Evolutionary conservation across 2,888 invertebrate species (phyloP).

Genomic region (Drosophila antonietae): DNA sequence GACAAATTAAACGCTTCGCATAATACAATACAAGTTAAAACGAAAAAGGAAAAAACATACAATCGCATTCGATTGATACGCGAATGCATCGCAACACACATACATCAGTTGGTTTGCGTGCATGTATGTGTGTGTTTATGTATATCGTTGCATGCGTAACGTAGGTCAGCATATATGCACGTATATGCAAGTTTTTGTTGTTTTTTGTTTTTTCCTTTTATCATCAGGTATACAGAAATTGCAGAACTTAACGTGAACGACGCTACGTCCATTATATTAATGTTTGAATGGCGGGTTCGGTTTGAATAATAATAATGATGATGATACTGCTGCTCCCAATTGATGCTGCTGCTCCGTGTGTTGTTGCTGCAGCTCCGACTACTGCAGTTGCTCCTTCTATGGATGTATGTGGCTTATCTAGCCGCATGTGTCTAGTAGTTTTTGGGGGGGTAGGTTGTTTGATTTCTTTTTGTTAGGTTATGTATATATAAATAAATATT

Average conservation of each 20-base stretch:
- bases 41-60: neutral
- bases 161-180: conserved; percentile 4
- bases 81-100: neutral
- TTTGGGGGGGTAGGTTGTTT: conserved; percentile 1
- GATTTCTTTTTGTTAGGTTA: neutral
- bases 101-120: neutral
- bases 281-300: conserved; percentile 43
- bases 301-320: conserved; percentile 1
- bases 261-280: conserved; percentile 25
- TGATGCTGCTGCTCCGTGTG: neutral
- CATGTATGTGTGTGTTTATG: neutral
- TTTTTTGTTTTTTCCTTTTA: neutral
- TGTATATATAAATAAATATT: neutral
- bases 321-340: too few species aligned
- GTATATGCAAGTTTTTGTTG: neutral
- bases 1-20: conserved; percentile 6
- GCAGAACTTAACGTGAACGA: conserved; percentile 26
- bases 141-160: neutral
- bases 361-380: neutral
- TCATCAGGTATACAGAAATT: conserved; percentile 29
- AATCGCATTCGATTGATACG: conserved; percentile 1
- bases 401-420: conserved; percentile 13
- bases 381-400: neutral
- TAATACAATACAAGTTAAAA: conserved; percentile 16
- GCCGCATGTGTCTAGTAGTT: conserved; percentile 28